Evolutionary conservation across 2,888 invertebrate genomes (phyloP).

Genomic region (Macrostomum cliftonense): DNA sequence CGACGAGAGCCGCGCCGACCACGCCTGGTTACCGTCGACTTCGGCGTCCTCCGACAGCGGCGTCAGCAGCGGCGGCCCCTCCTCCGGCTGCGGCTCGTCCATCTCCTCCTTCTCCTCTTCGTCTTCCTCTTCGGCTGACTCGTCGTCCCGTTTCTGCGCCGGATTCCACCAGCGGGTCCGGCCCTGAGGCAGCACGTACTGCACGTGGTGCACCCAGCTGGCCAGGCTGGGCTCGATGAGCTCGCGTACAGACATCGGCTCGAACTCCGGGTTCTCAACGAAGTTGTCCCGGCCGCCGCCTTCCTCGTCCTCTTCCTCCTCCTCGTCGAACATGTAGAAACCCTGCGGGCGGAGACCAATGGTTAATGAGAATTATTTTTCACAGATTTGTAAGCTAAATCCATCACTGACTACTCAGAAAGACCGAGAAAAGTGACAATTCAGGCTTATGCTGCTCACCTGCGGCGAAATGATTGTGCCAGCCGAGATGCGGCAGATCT

Average conservation of each 20-base stretch:
- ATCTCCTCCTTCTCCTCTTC: slow-evolving; percentile 33
- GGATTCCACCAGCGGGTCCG: slow-evolving; percentile 14
- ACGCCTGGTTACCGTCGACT: slow-evolving; percentile 46
- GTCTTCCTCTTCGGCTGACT: slow-evolving; percentile 43
- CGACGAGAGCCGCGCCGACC: slow-evolving; percentile 47
- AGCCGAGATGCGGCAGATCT: slow-evolving; percentile 53
- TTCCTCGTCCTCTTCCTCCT: slow-evolving; percentile 35
- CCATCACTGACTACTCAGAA: too few relatives aligned
- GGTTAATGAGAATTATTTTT: too few relatives aligned
- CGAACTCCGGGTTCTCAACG: slow-evolving; percentile 47
- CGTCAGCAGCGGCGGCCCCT: slow-evolving; percentile 48
- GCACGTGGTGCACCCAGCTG: slow-evolving; percentile 60
- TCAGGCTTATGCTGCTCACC: background rate
- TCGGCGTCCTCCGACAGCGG: slow-evolving; percentile 47
- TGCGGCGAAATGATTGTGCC: slow-evolving; percentile 7
- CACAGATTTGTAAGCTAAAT: too few relatives aligned
- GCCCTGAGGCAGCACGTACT: slow-evolving; percentile 47
- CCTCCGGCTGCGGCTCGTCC: slow-evolving; percentile 42
- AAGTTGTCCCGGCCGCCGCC: slow-evolving; percentile 7
- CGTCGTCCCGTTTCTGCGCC: slow-evolving; percentile 12
- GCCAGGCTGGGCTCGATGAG: slow-evolving; percentile 47
- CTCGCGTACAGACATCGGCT: slow-evolving; percentile 47
- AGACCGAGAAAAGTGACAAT: too few relatives aligned
- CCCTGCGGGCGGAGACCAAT: too few relatives aligned
- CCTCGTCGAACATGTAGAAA: slow-evolving; percentile 41